Base-by-base conservation (phyloP, 2,113 vertebrate genomes). In the Entelurus aequoreus region DNA sequence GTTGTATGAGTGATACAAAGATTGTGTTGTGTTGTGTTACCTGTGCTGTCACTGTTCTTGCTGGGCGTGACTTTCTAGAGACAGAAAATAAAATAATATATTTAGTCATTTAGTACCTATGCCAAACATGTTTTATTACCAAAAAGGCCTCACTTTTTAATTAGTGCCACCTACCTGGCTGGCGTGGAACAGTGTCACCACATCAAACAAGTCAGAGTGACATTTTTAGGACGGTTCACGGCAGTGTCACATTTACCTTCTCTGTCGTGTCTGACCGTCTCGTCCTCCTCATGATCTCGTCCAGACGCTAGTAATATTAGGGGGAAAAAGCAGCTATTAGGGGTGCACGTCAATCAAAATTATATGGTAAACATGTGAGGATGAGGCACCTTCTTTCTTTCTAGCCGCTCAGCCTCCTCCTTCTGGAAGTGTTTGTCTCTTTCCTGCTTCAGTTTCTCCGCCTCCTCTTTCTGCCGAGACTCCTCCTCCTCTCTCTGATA, bases 251-350 rank as follows among this genome's bases (percentile, higher is more conserved):
- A 7, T 28, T 48, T 86, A 94, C 94, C 92, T 94, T 95, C 68
- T 96, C 94, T 66, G 85, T 49, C 48, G 87, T 53, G 77, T 97
- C 95, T 59, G 92, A 93, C 48, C 90, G 90, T 46, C 96, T 93
- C 14, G 97, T 99, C 86, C 97, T 93, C 89, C 93, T 98, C 97
- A 99, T 99, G 72, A 99, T 99, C 86, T 99, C 96, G 63, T 99
- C 97, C 70, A 99, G 92, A 60, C 96, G 91, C 97, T 99, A 79
- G 73, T 28, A 28, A 28, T 28, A 28, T 28, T 3, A 28, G 28
- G 28, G 28, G 28, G 88, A 9, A 35, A 28, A 5, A n/a, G 3
- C 46, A 5, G 1, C 0, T 21, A 57, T 61, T 59, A 40, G 14
- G 14, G 11, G 3, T 62, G 13, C 6, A n/a, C 14, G 0, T 0